Percentiles rank a stretch among this genome's conserved stretches.
Conservation (phyloP, 92 coral and sea anemone species). For the Paragorgia papillata region DNA sequence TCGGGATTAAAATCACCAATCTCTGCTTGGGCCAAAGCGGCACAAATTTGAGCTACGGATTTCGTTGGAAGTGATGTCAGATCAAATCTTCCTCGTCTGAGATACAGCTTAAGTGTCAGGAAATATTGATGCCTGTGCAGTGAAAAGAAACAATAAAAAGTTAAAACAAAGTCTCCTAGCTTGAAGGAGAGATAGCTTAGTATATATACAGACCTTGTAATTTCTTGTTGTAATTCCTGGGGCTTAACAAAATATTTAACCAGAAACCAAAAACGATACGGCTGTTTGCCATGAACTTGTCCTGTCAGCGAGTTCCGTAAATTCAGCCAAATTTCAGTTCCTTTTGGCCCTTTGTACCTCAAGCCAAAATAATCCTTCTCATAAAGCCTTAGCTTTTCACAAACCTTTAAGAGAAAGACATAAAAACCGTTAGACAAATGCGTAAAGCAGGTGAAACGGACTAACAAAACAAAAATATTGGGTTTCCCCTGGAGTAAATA, state of each 20-base stretch:
- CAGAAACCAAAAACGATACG: constrained; percentile 84
- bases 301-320: constrained; percentile 87
- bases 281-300: constrained; percentile 92
- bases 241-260: constrained; percentile 98
- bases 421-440: constrained; percentile 9
- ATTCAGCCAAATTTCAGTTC: constrained; percentile 87
- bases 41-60: constrained; percentile 85
- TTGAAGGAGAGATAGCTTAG: too few species aligned
- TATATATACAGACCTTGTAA: constrained; percentile 80
- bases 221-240: constrained; percentile 98
- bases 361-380: constrained; percentile 97
- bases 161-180: too few species aligned
- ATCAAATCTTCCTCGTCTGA: constrained; percentile 80
- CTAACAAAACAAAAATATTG: constrained; percentile 32
- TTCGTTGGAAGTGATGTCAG: constrained; percentile 81
- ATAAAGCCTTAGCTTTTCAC: constrained; percentile 85
- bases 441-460: constrained; percentile 10
- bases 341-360: constrained; percentile 86
- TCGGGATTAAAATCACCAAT: constrained; percentile 84
- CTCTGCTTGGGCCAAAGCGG: constrained; percentile 88
- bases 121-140: constrained; percentile 83
- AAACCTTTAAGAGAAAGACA: constrained; percentile 65
- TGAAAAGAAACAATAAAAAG: too few species aligned
- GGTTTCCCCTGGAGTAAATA: constrained; percentile 33
- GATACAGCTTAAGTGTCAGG: constrained; percentile 79